phyloP scores from a whole-genome alignment of 35 echinoderm and acorn worm genomes.

The Patiria miniata region DNA sequence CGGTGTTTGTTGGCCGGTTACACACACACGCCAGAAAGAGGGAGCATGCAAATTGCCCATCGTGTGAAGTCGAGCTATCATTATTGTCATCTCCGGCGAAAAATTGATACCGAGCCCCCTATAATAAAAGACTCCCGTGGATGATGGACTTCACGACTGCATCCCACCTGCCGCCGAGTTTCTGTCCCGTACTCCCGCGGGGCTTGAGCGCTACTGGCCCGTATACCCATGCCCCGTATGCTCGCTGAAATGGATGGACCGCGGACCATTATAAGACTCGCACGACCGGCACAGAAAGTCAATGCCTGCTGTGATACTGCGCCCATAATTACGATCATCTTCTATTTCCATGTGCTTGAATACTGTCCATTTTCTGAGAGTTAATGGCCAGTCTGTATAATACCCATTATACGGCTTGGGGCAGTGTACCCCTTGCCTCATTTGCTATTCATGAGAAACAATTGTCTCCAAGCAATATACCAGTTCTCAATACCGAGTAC shows the following conservation, averaged over 20 bases:
- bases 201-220: background rate
- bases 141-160: background rate
- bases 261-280: no score
- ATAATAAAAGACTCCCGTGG: background rate
- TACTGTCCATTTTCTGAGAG: no score
- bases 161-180: conserved; percentile 19
- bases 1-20: no score
- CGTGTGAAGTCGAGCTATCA: conserved; percentile 17
- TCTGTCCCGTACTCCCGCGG: conserved; percentile 3
- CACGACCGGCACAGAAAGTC: no score
- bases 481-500: background rate
- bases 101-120: conserved; percentile 10
- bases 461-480: background rate
- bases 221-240: conserved; percentile 5
- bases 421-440: background rate
- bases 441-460: conserved; percentile 2
- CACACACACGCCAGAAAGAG: no score
- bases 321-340: no score
- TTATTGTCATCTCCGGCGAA: conserved; percentile 28
- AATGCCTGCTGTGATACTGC: no score
- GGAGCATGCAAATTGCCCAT: conserved; percentile 17
- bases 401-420: background rate
- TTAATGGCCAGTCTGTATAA: background rate
- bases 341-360: no score
- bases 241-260: background rate